Base-by-base conservation (phyloP, 2,888 invertebrate species). In the Carcina quercana region DNA sequence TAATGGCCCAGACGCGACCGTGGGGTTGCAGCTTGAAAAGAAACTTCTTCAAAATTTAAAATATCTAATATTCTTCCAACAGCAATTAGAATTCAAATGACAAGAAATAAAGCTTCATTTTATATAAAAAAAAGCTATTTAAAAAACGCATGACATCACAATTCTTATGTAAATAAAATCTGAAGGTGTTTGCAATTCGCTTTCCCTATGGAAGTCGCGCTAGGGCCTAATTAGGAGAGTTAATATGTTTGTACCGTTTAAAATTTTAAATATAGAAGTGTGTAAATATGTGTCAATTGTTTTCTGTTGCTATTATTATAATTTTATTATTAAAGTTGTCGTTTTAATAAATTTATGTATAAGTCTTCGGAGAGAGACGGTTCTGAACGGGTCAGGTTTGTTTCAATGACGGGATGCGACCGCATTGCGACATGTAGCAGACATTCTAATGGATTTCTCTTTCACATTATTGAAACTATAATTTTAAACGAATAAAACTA, bases 231-330 rank as follows among this genome's bases (percentile, higher is more conserved):
- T n/a, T 26, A 39, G 29, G 37, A 32, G 27, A 40, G 35, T 45
- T 39, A 29, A 39, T 42, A n/a, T n/a, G 39, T 21, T 5, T 20
- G 35, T 42, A 33, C n/a, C n/a, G n/a, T n/a, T 35, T 34, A 32
- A 31, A 27, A 35, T 26, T 8, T 28, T 38, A 20, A 26, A 25
- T 28, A 44, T 39, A 39, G 34, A 34, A n/a, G n/a, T n/a, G n/a
- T 49, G 47, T 53, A 46, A 46, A 49, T 53, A 49, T 31, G 21
- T 31, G 21, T 24, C 11, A 24, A 11, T 28, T 30, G 27, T 24
- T 31, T 35, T 35, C 12, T 31, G 35, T 35, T 35, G 35, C 35
- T 35, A 25, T 28, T 24, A 28, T 28, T 25, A 25, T 28, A 11
- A 24, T 28, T 27, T 26, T 30, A 29, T 35, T 35, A 31, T 31